These are phyloP conservation scores for Spondyliosoma cantharus DNA, from an alignment of 2,797 vertebrate genomes.

Conservation along the genomic window DNA sequence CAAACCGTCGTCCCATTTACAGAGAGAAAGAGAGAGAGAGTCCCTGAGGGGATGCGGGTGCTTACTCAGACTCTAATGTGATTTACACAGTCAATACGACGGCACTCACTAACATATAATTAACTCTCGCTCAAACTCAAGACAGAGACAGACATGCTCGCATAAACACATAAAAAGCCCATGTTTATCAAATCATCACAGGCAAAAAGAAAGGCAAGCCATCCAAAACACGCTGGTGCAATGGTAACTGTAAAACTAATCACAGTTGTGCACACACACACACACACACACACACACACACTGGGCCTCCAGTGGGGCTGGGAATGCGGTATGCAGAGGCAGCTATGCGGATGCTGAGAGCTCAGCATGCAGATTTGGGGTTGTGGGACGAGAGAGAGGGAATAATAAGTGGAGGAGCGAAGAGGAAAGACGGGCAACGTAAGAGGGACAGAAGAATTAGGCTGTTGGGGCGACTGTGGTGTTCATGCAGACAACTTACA, in stretches of 20 bases:
- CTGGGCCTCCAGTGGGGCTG: not conserved
- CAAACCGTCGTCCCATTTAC: constrained; percentile 5
- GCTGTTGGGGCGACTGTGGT: not conserved
- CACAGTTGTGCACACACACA: not conserved
- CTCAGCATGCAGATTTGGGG: constrained; percentile 12
- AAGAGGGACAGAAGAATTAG: not conserved
- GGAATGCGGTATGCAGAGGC: constrained; percentile 16
- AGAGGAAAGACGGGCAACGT: not conserved
- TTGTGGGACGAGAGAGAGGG: constrained; percentile 5
- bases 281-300: constrained; percentile 17
- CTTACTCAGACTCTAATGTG: constrained; percentile 41
- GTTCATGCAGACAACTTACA: not conserved
- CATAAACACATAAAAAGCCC: constrained; percentile 30
- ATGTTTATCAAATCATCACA: constrained; percentile 10
- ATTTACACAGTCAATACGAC: constrained; percentile 56
- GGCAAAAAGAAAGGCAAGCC: not conserved
- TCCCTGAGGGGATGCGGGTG: constrained; percentile 29
- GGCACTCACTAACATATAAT: constrained; percentile 37
- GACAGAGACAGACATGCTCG: constrained; percentile 7
- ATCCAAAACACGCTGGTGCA: not conserved
- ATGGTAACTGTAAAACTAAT: not conserved
- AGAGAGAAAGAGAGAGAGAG: not conserved
- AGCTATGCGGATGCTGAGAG: constrained; percentile 24
- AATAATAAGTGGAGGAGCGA: not conserved
- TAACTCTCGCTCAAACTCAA: constrained; percentile 33